phyloP scores from a whole-genome alignment of 2,797 vertebrate species.

The Catharus ustulatus region DNA sequence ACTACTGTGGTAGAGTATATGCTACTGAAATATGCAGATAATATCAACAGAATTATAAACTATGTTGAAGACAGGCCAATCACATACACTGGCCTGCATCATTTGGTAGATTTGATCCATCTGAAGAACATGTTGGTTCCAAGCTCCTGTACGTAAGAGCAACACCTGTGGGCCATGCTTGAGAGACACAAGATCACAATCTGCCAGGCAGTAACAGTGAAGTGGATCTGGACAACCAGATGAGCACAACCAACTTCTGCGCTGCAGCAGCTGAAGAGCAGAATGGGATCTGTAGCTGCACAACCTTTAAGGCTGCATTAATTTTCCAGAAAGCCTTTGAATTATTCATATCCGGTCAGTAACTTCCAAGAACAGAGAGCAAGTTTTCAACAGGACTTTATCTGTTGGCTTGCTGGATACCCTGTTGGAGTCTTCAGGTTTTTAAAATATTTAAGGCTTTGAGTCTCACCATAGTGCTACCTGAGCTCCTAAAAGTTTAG shows the following conservation, averaged over 20 bases:
- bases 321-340: not conserved
- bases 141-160: not conserved
- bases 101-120: not conserved
- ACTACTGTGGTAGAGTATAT: not conserved
- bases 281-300: not conserved
- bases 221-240: not conserved
- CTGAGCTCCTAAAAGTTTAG: not conserved
- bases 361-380: not conserved
- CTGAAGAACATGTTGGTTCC: not conserved
- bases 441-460: not conserved
- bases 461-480: not conserved
- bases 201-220: not conserved
- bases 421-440: not conserved
- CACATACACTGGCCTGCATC: not conserved
- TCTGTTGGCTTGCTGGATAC: not conserved
- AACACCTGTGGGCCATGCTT: not conserved
- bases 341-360: not conserved
- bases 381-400: not conserved
- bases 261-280: not conserved
- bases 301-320: not conserved
- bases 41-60: not conserved
- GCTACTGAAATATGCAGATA: not conserved
- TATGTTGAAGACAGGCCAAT: not conserved
- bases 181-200: not conserved
- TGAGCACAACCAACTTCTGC: not conserved